Evolutionary conservation across 2,888 invertebrate species (phyloP), one percentile per base, ranked within the genome.

Genomic region (Phrixothrix hirtus): DNA sequence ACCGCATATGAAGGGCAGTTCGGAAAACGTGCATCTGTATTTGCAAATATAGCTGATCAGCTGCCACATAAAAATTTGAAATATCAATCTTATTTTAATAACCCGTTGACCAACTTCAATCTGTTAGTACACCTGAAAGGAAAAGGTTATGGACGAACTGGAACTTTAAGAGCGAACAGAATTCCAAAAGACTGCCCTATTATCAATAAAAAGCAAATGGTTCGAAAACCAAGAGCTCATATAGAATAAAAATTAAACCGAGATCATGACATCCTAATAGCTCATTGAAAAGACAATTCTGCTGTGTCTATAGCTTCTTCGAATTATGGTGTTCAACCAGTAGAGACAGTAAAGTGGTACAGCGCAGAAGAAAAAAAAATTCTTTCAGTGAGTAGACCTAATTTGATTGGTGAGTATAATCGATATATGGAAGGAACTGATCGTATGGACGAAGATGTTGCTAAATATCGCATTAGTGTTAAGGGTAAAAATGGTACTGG

Each of bases 401-500:
- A n/a, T n/a, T n/a, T n/a, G n/a, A n/a, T n/a, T n/a, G n/a, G n/a
- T n/a, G n/a, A n/a, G n/a, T 17, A 37, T 26, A 37, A 37, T n/a
- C 2, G 12, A n/a, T 11, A 37, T 17, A 37, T 37, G 17, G 37
- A n/a, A 11, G 37, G 37, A 11, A 37, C 25, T 11, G 37, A 37
- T 21, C 35, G 7, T 1, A 35, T 35, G 35, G 35, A 35, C 11
- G 11, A 12, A n/a, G 12, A 12, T 13, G 13, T 31, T 12, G 9
- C 31, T 5, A 31, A 31, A 13, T 31, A 31, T 14, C 9, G 13
- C 9, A 15, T 35, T 13, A 10, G 14, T n/a, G n/a, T n/a, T n/a
- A n/a, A n/a, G n/a, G n/a, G n/a, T n/a, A 14, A 32, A 13, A 32
- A 32, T 32, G 14, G 35, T 35, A 35, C n/a, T n/a, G n/a, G n/a